These are phyloP conservation scores for Pantherophis alleghaniensis DNA, from an alignment of 2,797 vertebrate genomes.

Conservation along the genomic window DNA sequence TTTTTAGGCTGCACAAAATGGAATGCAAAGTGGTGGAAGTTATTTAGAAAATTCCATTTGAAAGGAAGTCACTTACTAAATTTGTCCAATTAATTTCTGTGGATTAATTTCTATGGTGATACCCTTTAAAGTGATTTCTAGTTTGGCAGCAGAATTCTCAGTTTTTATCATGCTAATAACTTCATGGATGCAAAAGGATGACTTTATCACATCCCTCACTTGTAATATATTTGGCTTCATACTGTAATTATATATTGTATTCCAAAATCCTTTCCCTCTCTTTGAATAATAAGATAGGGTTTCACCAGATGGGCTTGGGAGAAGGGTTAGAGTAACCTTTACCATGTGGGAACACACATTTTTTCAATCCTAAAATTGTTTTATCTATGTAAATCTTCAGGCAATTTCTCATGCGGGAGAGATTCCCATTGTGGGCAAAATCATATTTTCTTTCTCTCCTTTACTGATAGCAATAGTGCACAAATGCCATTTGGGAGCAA, in stretches of 20 bases:
- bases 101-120: constrained; percentile 4
- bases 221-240: constrained; percentile 26
- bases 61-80: constrained; percentile 16
- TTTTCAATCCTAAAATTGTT: background rate
- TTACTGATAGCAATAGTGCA: background rate
- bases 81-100: constrained; percentile 44
- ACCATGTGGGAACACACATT: background rate
- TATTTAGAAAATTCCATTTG: background rate
- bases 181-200: constrained; percentile 24
- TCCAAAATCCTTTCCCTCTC: constrained; percentile 16
- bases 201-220: constrained; percentile 36
- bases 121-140: constrained; percentile 23
- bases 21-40: background rate
- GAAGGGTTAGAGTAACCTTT: background rate
- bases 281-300: background rate
- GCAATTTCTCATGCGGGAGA: background rate
- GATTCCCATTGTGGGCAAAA: background rate
- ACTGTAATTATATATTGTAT: background rate
- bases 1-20: constrained; percentile 37
- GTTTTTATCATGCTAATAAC: constrained; percentile 45
- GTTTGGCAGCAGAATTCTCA: constrained; percentile 14
- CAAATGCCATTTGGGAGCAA: background rate
- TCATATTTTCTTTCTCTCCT: background rate
- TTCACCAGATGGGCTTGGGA: background rate
- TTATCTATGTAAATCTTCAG: background rate